Conservation (phyloP, 2,888 invertebrate genomes). For the Baccha elongata region DNA sequence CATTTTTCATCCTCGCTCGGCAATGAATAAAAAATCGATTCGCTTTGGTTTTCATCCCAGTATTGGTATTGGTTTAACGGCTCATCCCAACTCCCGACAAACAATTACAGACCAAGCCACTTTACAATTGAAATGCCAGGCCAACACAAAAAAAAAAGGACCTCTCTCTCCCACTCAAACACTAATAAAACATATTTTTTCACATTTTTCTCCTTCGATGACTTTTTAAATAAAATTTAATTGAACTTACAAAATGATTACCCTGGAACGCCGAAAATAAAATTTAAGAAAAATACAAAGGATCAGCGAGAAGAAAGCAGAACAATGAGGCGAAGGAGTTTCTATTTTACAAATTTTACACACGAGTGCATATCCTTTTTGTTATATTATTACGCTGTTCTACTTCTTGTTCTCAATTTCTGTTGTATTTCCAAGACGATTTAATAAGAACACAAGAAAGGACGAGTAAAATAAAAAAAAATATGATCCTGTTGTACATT, state of each 20-base stretch:
- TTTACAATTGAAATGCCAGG: constrained; percentile 1
- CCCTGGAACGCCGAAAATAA: neutral
- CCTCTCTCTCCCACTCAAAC: constrained; percentile 17
- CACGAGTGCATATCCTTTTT: constrained; percentile 70
- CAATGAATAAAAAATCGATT: constrained; percentile 25
- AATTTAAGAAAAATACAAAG: constrained; percentile 47
- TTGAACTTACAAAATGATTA: constrained; percentile 72
- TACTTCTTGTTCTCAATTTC: constrained; percentile 38
- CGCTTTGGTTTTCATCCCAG: constrained; percentile 34
- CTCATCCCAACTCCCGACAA: constrained; percentile 45
- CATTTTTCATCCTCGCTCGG: neutral
- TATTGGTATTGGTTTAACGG: constrained; percentile 55
- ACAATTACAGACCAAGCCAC: constrained; percentile 53
- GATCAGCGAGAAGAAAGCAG: constrained; percentile 52
- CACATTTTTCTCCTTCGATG: constrained; percentile 55
- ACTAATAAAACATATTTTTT: constrained; percentile 63
- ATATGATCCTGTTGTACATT: constrained; percentile 56
- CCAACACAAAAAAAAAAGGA: neutral
- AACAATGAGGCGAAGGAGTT: constrained; percentile 71
- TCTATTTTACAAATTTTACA: constrained; percentile 73
- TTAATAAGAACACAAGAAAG: constrained; percentile 33
- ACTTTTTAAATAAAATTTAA: constrained; percentile 73
- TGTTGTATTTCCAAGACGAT: constrained; percentile 41
- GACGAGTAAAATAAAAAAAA: constrained; percentile 19
- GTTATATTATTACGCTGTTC: constrained; percentile 60